Conservation (phyloP, 2,797 vertebrate genomes). For the Pelobates cultripes region DNA sequence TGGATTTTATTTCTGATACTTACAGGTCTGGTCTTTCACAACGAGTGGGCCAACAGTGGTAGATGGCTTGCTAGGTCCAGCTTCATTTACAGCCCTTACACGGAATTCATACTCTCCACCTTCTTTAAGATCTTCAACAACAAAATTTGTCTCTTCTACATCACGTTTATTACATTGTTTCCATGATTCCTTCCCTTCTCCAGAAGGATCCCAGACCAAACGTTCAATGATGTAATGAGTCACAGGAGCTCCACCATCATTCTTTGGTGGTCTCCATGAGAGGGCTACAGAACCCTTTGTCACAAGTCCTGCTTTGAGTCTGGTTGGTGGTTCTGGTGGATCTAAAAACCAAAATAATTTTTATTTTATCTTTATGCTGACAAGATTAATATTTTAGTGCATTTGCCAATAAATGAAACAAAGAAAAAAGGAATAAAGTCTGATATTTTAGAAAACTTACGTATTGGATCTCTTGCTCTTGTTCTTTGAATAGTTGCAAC, state of each 20-base stretch:
- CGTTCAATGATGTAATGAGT: conserved; percentile 95
- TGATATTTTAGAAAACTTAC: conserved; percentile 75
- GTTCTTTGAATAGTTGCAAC: conserved; percentile 79
- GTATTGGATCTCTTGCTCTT: conserved; percentile 90
- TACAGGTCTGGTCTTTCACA: conserved; percentile 94
- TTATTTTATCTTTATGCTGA: not conserved
- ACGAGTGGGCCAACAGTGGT: conserved; percentile 86
- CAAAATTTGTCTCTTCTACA: conserved; percentile 89
- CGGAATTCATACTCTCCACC: conserved; percentile 96
- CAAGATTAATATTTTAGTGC: not conserved
- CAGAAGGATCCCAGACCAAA: conserved; percentile 89
- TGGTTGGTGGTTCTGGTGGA: conserved; percentile 94
- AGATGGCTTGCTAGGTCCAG: conserved; percentile 90
- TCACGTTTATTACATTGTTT: conserved; percentile 93
- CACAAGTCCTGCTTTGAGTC: conserved; percentile 86
- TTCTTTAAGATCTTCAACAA: conserved; percentile 90
- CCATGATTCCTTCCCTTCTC: conserved; percentile 91
- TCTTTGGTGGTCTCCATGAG: conserved; percentile 93
- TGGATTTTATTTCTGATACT: conserved; percentile 60
- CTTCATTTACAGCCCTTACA: conserved; percentile 90
- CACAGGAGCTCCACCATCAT: conserved; percentile 93
- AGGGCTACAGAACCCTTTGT: conserved; percentile 86
- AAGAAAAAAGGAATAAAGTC: not conserved
- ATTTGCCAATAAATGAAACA: not conserved
- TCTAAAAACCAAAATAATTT: conserved; percentile 70